Evolutionary conservation across 1,140 invertebrate species (phyloP), one percentile per base, ranked within the genome.

Genomic region (Oedothorax gibbosus): DNA sequence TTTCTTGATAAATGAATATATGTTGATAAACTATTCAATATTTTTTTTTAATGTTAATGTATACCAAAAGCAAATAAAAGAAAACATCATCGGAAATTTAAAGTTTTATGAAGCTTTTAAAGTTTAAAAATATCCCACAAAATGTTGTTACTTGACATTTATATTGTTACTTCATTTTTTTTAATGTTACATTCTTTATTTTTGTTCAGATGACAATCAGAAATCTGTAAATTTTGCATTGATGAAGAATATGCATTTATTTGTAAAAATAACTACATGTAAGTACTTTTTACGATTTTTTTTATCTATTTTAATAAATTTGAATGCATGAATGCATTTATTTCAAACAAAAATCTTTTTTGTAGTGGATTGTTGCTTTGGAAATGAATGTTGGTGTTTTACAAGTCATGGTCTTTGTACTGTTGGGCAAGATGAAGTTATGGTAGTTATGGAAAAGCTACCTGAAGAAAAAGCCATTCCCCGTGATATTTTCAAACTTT

Each of bases 401-500:
- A 93, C 94, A 9, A 95, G 94, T 0, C 92, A 93, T 87, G 96
- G 96, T 21, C 90, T 97, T 88, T 93, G 93, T 72, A 94, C 94
- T 79, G 95, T 96, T 50, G 95, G 95, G 15, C 96, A 96, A 89
- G 95, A 97, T 89, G 96, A 97, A 91, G 90, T 97, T 20, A 93
- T 96, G 77, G 92, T 96, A 85, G 88, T 97, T 53, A 90, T 97
- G 11, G 95, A 97, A 90, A 92, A 92, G n/a, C 89, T 94, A 11
- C 92, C 93, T 0, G 92, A 93, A 77, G 94, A 96, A 88, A 92
- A 90, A 3, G 89, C 90, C 35, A 91, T 95, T 83, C 95, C 96
- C 0, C 92, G 93, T 87, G 95, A 97, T 89, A 91, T 97, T 60
- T 95, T 97, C 87, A 90, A 93, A 83, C 93, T 96, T 88, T 92